Percentiles rank a stretch among this genome's conserved stretches.
Conservation (phyloP, 2,888 invertebrate genomes). For the Halocaridina rubra region DNA sequence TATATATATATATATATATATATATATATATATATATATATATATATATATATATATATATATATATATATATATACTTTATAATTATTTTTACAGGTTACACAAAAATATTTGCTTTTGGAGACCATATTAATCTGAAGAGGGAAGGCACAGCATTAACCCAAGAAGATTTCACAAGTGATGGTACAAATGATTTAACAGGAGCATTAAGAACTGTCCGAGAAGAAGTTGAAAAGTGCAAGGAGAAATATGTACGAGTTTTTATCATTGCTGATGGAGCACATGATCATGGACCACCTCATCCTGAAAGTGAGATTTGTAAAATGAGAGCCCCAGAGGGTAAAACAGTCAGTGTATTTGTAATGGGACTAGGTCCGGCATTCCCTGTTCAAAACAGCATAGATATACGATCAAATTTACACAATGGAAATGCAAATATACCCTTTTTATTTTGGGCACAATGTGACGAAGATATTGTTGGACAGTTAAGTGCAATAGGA, state of each 20-base stretch:
- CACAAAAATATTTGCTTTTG: slow-evolving; percentile 46
- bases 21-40: too few relatives aligned
- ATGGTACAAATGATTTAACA: slow-evolving; percentile 28
- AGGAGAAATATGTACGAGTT: slow-evolving; percentile 19
- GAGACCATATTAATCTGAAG: background rate
- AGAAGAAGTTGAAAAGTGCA: slow-evolving; percentile 11
- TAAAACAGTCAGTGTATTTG: slow-evolving; percentile 41
- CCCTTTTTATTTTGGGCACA: slow-evolving; percentile 49
- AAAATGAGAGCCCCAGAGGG: slow-evolving; percentile 9
- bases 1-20: too few relatives aligned
- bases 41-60: too few relatives aligned
- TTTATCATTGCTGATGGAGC: slow-evolving; percentile 48
- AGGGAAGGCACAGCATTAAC: slow-evolving; percentile 5
- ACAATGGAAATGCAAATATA: slow-evolving; percentile 49
- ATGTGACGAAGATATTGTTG: background rate
- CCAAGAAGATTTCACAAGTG: background rate
- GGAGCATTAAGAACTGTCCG: slow-evolving; percentile 24
- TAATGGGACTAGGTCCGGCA: slow-evolving; percentile 6
- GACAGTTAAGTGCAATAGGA: slow-evolving; percentile 23
- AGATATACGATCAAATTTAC: slow-evolving; percentile 47
- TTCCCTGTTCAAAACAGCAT: slow-evolving; percentile 55
- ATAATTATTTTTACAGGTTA: slow-evolving; percentile 15
- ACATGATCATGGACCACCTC: slow-evolving; percentile 15
- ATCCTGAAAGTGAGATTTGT: slow-evolving; percentile 29
- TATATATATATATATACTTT: too few relatives aligned